Evolutionary conservation across 2,797 vertebrate species (phyloP), one percentile per base, ranked within the genome.

Genomic region (Pseudotriccus pelzelni): DNA sequence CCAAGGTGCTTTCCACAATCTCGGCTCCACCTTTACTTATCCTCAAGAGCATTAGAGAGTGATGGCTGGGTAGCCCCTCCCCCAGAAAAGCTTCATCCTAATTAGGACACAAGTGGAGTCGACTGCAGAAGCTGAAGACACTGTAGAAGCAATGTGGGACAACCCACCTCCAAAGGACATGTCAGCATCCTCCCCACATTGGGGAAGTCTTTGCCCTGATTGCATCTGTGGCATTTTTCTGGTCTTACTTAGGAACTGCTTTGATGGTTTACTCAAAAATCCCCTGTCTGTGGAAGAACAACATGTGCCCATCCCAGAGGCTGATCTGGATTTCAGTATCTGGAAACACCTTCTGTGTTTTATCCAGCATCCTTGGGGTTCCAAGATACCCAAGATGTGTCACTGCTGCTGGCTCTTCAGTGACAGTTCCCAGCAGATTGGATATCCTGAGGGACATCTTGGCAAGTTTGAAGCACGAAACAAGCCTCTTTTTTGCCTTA

Each of bases 1-100:
- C 16, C 22, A 56, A 55, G 25, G 10, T 19, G 17, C 28, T 43
- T 56, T 28, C 69, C 19, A 22, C 7, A 28, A 30, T 16, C 22
- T 73, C 3, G 0, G 28, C 46, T 80, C 52, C 27, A 41, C 25
- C 44, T 46, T 74, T 49, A 12, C 41, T 28, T 28, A 9, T 28
- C 36, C 22, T 53, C 23, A 25, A 13, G 17, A 23, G 28, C n/a
- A n/a, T 24, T 22, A 8, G 18, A 52, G 32, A n/a, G 14, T 70
- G 55, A 76, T 3, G 2, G 9, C 37, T 17, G 6, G 25, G 6
- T 78, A 52, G 10, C 64, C 27, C 22, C 36, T 32, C 76, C 62
- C 25, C 12, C n/a, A 96, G 95, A 84, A 96, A 70, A 95, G 92
- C 43, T 82, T 95, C 18, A 39, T 78, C 66, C n/a, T 43, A 18